A percentile compares a stretch with the other conserved stretches of the same genome.
Evolutionary conservation across 2,888 invertebrate species (phyloP).

Genomic region (Pollenia angustigena): DNA sequence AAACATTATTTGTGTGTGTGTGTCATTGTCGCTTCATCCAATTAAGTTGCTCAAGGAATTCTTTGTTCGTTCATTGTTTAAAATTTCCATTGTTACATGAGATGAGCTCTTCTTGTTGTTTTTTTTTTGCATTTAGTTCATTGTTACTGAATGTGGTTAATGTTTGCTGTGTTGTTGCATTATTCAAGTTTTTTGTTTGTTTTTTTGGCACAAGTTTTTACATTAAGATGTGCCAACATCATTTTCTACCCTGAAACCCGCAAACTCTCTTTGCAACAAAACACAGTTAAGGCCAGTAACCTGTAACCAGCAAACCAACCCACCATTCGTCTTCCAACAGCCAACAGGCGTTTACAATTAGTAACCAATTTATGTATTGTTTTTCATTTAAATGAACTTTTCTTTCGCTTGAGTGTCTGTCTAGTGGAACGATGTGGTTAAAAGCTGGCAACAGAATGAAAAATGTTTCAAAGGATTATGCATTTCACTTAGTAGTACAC

Average conservation of each 20-base stretch:
- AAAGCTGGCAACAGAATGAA: background rate
- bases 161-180: conserved; percentile 8
- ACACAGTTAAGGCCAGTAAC: background rate
- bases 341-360: conserved; percentile 44
- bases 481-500: background rate
- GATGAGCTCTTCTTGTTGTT: conserved; percentile 12
- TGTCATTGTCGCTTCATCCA: conserved; percentile 32
- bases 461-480: background rate
- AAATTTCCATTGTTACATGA: conserved; percentile 61
- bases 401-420: background rate
- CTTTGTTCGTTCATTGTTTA: conserved; percentile 64
- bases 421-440: background rate
- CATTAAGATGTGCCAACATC: conserved; percentile 11
- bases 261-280: too few species aligned
- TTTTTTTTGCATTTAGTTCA: conserved; percentile 23
- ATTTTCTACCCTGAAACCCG: background rate
- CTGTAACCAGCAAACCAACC: background rate
- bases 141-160: conserved; percentile 19
- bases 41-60: conserved; percentile 43
- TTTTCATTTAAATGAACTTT: conserved; percentile 25
- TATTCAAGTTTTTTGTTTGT: background rate
- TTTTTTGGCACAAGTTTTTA: conserved; percentile 39
- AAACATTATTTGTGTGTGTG: background rate
- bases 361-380: conserved; percentile 26
- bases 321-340: background rate